phyloP scores from a whole-genome alignment of 2,888 invertebrate genomes.

The Tupiocoris notatus region DNA sequence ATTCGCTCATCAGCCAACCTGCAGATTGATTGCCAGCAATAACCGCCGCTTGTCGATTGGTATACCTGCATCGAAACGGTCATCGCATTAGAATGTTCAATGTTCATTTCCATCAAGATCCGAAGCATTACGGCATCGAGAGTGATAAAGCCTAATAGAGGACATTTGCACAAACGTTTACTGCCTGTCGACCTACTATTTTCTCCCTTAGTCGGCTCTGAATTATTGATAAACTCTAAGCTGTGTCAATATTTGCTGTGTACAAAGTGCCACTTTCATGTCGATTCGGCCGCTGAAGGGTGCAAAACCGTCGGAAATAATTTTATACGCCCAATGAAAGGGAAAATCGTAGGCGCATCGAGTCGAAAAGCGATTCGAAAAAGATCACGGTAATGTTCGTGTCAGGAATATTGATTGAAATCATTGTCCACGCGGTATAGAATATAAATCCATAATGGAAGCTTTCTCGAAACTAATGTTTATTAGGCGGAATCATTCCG shows the following conservation, averaged over 20 bases:
- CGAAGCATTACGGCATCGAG: too few species aligned
- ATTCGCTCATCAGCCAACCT: too few species aligned
- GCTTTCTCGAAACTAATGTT: too few species aligned
- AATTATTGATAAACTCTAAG: slow-evolving; percentile 21
- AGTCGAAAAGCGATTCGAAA: background rate
- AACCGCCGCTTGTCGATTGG: too few species aligned
- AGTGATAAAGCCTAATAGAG: slow-evolving; percentile 22
- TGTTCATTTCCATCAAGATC: background rate
- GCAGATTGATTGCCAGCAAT: too few species aligned
- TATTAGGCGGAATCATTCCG: too few species aligned
- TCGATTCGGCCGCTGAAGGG: slow-evolving; percentile 9
- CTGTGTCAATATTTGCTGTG: slow-evolving; percentile 23
- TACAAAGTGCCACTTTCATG: slow-evolving; percentile 18
- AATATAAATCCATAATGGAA: background rate
- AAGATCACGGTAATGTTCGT: background rate
- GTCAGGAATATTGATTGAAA: background rate
- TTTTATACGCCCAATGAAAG: slow-evolving; percentile 1
- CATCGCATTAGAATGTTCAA: too few species aligned
- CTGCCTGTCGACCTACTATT: background rate
- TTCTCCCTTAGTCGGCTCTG: background rate
- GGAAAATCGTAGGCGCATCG: background rate
- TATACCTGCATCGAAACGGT: too few species aligned
- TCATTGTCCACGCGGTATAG: too few species aligned
- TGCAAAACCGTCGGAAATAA: slow-evolving; percentile 3
- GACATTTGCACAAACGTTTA: slow-evolving; percentile 17